phyloP scores from a whole-genome alignment of 2,113 vertebrate species.

The Andinoacara biseriatus region DNA sequence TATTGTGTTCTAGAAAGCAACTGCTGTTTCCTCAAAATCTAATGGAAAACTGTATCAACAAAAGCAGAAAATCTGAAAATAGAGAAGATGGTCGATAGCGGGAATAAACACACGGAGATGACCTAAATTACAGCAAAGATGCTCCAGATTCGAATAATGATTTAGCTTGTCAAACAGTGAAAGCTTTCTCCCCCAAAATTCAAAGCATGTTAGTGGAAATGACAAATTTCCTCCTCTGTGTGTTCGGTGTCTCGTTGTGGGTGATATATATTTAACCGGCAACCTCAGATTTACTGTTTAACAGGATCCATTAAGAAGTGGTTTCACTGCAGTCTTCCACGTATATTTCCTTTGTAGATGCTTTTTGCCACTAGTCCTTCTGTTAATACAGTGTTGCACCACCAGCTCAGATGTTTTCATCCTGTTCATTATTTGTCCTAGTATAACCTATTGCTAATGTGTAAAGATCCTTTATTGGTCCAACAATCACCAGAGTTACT shows the following conservation, averaged over 20 bases:
- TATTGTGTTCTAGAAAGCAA: not conserved
- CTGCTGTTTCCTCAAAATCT: not conserved
- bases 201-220: not conserved
- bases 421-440: not conserved
- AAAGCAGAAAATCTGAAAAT: not conserved
- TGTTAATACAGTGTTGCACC: not conserved
- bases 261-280: not conserved
- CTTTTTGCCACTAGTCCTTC: not conserved
- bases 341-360: not conserved
- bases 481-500: not conserved
- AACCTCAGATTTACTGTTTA: not conserved
- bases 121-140: conserved; percentile 39
- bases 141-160: conserved; percentile 16
- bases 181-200: not conserved
- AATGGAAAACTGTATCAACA: not conserved
- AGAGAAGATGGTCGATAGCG: not conserved
- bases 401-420: not conserved
- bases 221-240: not conserved
- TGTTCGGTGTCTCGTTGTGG: too few relatives aligned
- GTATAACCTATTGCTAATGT: not conserved
- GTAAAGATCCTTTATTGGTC: not conserved
- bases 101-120: not conserved
- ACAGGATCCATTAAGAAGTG: not conserved
- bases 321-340: not conserved
- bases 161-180: not conserved